These are phyloP conservation scores for Automeris io DNA, from an alignment of 2,888 invertebrate genomes.

Conservation along the genomic window DNA sequence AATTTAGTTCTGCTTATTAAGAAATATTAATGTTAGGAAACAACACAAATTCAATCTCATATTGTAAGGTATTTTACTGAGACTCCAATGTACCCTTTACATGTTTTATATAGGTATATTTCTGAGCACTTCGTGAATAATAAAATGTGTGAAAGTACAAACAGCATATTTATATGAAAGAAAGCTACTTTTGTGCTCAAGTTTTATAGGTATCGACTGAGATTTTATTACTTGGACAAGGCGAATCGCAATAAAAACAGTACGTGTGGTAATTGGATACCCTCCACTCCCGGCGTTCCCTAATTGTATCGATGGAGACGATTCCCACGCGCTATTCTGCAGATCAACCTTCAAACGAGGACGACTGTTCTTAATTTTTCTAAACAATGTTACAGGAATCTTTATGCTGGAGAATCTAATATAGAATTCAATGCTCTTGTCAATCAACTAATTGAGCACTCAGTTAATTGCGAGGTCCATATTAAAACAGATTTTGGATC, in stretches of 20 bases:
- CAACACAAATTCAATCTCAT: too few species aligned
- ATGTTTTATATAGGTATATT: not conserved
- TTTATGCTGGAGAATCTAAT: slow-evolving; percentile 13
- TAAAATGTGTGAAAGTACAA: not conserved
- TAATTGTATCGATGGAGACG: slow-evolving; percentile 59
- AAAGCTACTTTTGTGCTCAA: slow-evolving; percentile 4
- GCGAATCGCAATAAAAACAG: slow-evolving; percentile 61
- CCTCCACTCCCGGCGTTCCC: slow-evolving; percentile 62
- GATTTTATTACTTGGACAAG: slow-evolving; percentile 44
- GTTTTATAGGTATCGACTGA: slow-evolving; percentile 27
- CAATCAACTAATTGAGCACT: too few species aligned
- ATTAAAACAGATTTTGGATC: too few species aligned
- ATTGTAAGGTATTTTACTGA: too few species aligned
- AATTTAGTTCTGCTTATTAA: too few species aligned
- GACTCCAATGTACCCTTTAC: not conserved
- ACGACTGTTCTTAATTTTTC: slow-evolving; percentile 42
- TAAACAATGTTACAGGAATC: slow-evolving; percentile 54
- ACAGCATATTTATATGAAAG: not conserved
- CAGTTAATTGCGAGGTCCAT: too few species aligned
- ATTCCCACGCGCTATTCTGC: slow-evolving; percentile 59
- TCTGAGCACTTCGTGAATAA: not conserved
- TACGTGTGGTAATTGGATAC: slow-evolving; percentile 56
- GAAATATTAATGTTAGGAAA: too few species aligned
- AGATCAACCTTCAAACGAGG: slow-evolving; percentile 37
- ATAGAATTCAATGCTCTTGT: too few species aligned